Evolutionary conservation across 2,888 invertebrate genomes (phyloP), one percentile per base, ranked within the genome.

Genomic region (Ypsolopha sequella): DNA sequence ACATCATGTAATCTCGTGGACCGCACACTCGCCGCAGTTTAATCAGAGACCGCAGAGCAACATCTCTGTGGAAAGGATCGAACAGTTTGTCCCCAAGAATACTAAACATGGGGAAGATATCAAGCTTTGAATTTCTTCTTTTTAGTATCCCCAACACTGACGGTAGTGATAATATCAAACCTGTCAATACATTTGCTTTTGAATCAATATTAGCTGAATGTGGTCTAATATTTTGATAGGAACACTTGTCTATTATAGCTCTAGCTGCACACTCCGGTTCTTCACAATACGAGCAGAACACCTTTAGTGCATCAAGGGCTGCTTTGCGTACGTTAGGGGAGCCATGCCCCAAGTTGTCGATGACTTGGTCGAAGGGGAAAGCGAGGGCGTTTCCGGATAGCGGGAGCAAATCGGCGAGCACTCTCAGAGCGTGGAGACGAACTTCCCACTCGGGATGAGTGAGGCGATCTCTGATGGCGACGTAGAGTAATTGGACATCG

Each of bases 381-480:
- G 95, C 92, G 11, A 95, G 87, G 51, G 89, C 89, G 49, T 89
- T 88, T 43, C 90, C 89, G 56, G 94, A 89, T 41, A 93, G 90
- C 4, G 94, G 93, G 48, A 95, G 82, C 1, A 95, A 89, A 74
- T 95, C 95, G 35, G 91, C 91, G 39, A 95, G 88, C 7, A 95
- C 94, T 50, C 94, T 80, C 6, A 95, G 80, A 34, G 95, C 94
- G 72, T 95, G 94, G 58, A 94, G 92, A 8, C 95, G 89, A 38
- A 95, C 94, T 76, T 94, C 94, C 91, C 93, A 93, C 72, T 95
- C 95, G 1, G 94, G 93, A 70, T 93, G 93, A 41, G 90, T 88
- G 46, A 95, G 84, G 49, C 94, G 89, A 58, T 92, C 91, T 45
- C 91, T 86, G 64, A 94, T 90, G 61, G 93, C 93, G 51, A 88